Base-by-base conservation (phyloP, 2,113 vertebrate species). In the Orthochromis malagaraziensis region DNA sequence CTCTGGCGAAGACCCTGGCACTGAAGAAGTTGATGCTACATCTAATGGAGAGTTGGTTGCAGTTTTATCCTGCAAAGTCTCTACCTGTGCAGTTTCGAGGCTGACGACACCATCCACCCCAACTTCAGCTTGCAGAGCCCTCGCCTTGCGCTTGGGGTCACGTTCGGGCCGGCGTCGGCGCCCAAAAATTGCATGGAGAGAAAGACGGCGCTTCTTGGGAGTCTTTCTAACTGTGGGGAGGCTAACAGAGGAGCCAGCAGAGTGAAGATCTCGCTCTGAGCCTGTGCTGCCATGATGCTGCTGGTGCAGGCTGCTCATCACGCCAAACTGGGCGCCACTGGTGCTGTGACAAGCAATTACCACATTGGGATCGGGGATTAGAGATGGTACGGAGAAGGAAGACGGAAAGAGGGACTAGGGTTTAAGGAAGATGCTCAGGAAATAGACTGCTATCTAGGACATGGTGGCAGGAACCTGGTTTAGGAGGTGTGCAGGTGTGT, bases 231-330 rank as follows among this genome's bases (percentile, higher is more conserved):
- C 96, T 0, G 99, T 98, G 3, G 99, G 98, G 88, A 99, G 96
- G 94, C 98, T 99, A 86, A 98, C 96, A 10, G 98, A 98, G 24
- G 98, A 99, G 88, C 97, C 96, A 55, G 97, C 97, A 29, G 98
- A 98, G 87, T 98, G 98, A 79, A 99, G 97, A 94, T 99, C 99
- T 90, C 98, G 96, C 96, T 99, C 98, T 29, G 98, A 98, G 96
- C 98, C 98, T 93, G 98, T 97, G 93, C 91, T 93, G 89, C 94
- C 94, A 90, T 94, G 92, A 75, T 97, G 97, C 92, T 96, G 97
- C 96, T 96, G 97, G 75, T 92, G 93, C 60, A 98, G 96, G 97
- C 97, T 98, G 97, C 98, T 99, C 96, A 98, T 95, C 45, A 40
- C 96, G 95, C 79, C 54, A 54, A 82, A 84, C 4, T 58, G 70